Base-by-base conservation (phyloP, 2,113 vertebrate genomes). In the Ceyx melanurus region DNA sequence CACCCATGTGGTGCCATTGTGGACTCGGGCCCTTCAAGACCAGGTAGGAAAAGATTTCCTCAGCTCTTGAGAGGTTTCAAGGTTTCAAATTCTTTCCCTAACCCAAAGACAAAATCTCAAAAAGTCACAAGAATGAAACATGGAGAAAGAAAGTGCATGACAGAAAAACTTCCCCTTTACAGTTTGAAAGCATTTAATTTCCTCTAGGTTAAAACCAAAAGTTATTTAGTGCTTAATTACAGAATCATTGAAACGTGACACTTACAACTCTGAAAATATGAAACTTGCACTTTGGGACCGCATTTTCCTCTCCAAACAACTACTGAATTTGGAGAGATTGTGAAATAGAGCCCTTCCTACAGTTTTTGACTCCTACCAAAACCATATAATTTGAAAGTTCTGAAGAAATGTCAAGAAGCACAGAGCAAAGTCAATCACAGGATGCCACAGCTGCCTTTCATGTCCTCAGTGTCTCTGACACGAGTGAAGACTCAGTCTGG, bases 401-500 rank as follows among this genome's bases (percentile, higher is more conserved):
- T 72, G 88, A 82, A 82, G 60, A 79, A 91, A 77, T 73, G 85
- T 94, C 89, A 88, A 83, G 74, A 85, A 75, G 74, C 60, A 74
- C 74, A 92, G 75, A 74, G 40, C 26, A 48, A 80, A 93, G 92
- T 92, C 67, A 85, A 43, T 91, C 40, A 21, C 62, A 57, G 64
- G 65, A 67, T 89, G 93, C 56, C 85, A 89, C 57, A 68, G 21
- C 43, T 91, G 60, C 53, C 60, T 92, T 92, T 89, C 76, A 94
- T 82, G 60, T 60, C 67, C 75, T 82, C 64, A 67, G 4, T 74
- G 51, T 80, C 82, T 87, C 84, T 40, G 43, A 45, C 64, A 77
- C 60, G 58, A 95, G 87, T 54, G 56, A 95, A 92, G 92, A 92
- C 80, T 89, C 67, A 91, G 37, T 40, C 74, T 88, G 61, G 64